phyloP scores from a whole-genome alignment of 2,113 vertebrate species.

The Phasianus colchicus region DNA sequence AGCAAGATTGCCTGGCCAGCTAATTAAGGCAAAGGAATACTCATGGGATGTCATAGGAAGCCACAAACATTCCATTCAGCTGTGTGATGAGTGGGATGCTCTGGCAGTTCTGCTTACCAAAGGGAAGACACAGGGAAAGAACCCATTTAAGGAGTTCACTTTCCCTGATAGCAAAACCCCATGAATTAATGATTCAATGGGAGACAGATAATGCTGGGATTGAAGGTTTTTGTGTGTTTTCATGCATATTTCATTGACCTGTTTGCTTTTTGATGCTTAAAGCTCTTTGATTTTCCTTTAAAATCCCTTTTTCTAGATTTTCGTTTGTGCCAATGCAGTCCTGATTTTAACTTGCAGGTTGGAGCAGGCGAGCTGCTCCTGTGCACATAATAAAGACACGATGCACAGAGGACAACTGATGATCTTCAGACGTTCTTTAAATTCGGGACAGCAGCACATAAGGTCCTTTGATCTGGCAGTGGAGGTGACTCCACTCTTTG shows the following conservation, averaged over 20 bases:
- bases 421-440: neutral
- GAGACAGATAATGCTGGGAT: constrained; percentile 13
- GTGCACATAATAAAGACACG: neutral
- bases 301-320: neutral
- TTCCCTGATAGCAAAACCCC: neutral
- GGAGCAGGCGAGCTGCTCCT: neutral
- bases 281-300: constrained; percentile 50
- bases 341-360: neutral
- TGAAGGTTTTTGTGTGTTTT: constrained; percentile 15
- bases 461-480: neutral
- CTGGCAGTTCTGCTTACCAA: neutral
- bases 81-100: neutral
- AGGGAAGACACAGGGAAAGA: neutral
- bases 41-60: neutral
- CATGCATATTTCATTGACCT: constrained; percentile 61
- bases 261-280: constrained; percentile 50
- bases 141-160: neutral
- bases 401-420: neutral
- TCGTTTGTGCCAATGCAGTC: neutral
- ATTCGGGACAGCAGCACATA: neutral
- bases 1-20: neutral
- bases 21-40: neutral
- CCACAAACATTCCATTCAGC: neutral
- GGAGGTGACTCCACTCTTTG: neutral
- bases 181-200: neutral